Percentiles rank a stretch among this genome's conserved stretches.
These are phyloP conservation scores for Fistularia tabacaria DNA, from an alignment of 2,797 vertebrate species.

Conservation along the genomic window DNA sequence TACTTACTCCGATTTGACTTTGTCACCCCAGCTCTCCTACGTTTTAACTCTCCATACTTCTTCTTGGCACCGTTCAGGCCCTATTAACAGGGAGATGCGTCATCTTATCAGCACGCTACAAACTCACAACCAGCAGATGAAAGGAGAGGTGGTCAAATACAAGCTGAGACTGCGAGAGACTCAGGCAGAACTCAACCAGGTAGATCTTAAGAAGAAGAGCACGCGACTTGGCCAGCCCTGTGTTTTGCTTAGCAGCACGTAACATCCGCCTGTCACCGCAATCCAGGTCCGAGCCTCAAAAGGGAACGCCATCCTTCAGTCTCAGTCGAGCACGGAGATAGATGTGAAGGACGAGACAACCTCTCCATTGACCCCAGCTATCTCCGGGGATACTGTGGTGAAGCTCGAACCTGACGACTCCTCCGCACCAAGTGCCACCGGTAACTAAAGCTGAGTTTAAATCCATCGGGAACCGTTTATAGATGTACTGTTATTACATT, in stretches of 20 bases:
- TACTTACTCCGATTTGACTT: no score
- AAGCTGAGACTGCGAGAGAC: conserved; percentile 90
- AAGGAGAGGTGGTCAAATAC: conserved; percentile 92
- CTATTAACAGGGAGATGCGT: conserved; percentile 96
- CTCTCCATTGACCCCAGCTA: conserved; percentile 61
- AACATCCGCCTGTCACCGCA: background rate
- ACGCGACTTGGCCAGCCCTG: no score
- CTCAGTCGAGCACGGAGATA: conserved; percentile 88
- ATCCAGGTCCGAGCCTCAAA: conserved; percentile 82
- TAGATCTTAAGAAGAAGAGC: conserved; percentile 34
- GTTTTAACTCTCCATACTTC: background rate
- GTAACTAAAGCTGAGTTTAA: conserved; percentile 38
- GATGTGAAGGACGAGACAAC: conserved; percentile 85
- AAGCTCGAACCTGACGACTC: conserved; percentile 83
- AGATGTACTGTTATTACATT: background rate
- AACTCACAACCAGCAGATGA: conserved; percentile 97
- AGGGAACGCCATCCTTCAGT: conserved; percentile 83
- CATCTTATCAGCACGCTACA: conserved; percentile 97
- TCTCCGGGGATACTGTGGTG: conserved; percentile 67
- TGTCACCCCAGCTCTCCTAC: background rate
- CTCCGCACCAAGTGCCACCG: conserved; percentile 67
- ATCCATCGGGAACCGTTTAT: no score
- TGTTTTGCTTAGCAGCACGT: background rate
- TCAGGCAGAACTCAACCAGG: conserved; percentile 91
- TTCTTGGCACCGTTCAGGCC: conserved; percentile 71